Base-by-base conservation (phyloP, 1,140 invertebrate species). In the Papilio xuthus region DNA sequence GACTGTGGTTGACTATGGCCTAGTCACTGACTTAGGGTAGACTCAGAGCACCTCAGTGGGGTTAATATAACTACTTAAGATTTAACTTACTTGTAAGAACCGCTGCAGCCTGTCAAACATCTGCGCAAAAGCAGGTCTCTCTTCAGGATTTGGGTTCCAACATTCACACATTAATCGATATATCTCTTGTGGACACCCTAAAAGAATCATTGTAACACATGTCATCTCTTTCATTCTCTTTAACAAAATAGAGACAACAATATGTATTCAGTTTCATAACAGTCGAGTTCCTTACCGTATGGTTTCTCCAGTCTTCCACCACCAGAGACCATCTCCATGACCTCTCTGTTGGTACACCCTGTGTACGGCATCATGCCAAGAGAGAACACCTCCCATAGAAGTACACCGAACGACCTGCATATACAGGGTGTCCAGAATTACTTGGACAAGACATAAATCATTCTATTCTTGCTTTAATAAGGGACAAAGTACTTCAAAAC, bases 301-400 rank as follows among this genome's bases (percentile, higher is more conserved):
- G 98, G 98, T 60, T 97, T 96, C 83, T 98, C 97, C 13, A 99
- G 92, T 60, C 98, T 95, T 2, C 98, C 98, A 0, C 98, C 98
- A 44, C 96, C 97, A 41, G 97, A 97, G 23, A 99, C 98, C 92
- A 99, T 96, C 88, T 99, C 96, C 98, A 99, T 99, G 20, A 99
- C 99, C 91, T 99, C 98, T 71, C 98, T 95, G 94, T 99, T 99
- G 8, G 97, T 96, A 88, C 98, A 96, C 0, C 98, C 99, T 0
- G 98, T 98, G 93, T 99, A 99, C 28, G 99, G 99, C 97, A 99
- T 99, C 87, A 99, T 67, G 56, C 56, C 56, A 20, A 60, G 23
- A 60, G 56, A 60, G 56, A 60, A 60, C 23, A 60, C 56, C 56
- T 60, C 56, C 56, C 56, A 60, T 0, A 60, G 56, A 3, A 60